Base-by-base conservation (phyloP, 2,113 vertebrate species). In the Meleagris gallopavo region DNA sequence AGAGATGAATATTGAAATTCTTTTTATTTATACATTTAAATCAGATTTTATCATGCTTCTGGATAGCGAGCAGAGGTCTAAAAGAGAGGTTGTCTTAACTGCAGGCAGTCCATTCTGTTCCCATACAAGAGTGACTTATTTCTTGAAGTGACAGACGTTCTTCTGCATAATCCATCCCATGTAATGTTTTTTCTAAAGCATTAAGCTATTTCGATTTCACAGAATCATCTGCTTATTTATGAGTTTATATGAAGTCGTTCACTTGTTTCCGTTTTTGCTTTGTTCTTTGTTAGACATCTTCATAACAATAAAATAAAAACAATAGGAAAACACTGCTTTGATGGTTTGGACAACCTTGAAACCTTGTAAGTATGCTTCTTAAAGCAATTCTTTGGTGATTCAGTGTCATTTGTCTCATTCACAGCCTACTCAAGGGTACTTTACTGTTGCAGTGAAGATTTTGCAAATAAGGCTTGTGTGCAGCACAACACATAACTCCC, bases 261-360 rank as follows among this genome's bases (percentile, higher is more conserved):
- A 10, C 25, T n/a, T 46, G 36, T 55, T 70, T 89, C 25, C 34
- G 67, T 90, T n/a, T 48, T 74, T 34, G 10, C 41, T 45, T 89
- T 40, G 45, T 16, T 88, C 82, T 46, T 92, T 62, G 94, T n/a
- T 82, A 99, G 99, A 69, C 99, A 99, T 97, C 99, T 99, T 93
- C 99, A 99, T 96, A 99, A 99, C 97, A 99, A 99, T 97, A 99
- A 98, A 97, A 99, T 99, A 94, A 98, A 98, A 92, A 98, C 97
- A 62, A 98, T 99, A 67, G 98, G 98, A 89, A 98, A 97, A 62
- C 98, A 98, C 91, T 99, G 99, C 91, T 99, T 99, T 95, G 97
- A 98, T 91, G 99, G 99, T 86, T 98, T 99, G 58, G 98, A 98
- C 89, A 99, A 99, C 97, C 98, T 99, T 84, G 99, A 99, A 97